Evolutionary conservation across 23 tunicate species (phyloP).

Genomic region (Pegea sp.): DNA sequence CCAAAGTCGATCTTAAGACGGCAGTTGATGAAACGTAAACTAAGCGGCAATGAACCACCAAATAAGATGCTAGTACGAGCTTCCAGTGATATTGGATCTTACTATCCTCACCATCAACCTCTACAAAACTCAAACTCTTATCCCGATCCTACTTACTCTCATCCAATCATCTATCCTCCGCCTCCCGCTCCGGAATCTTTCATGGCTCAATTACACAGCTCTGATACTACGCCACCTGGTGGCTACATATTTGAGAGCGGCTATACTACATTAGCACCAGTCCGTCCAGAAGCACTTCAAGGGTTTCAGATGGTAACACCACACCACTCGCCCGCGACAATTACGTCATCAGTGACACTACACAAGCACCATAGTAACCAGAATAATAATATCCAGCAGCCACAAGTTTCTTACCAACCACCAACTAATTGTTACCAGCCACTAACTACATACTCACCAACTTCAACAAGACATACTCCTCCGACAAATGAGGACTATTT

Average conservation of each 20-base stretch:
- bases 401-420: constrained; percentile 18
- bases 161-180: constrained; percentile 12
- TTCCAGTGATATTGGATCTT: neutral
- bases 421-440: constrained; percentile 4
- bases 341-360: constrained; percentile 25
- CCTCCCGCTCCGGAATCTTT: constrained; percentile 34
- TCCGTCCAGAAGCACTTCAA: constrained; percentile 18
- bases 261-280: constrained; percentile 56
- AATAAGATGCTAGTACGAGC: neutral
- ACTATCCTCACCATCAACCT: constrained; percentile 68
- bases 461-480: too few species aligned
- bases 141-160: constrained; percentile 41
- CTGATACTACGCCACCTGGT: constrained; percentile 8
- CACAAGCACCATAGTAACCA: constrained; percentile 51
- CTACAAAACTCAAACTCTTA: constrained; percentile 53
- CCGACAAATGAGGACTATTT: constrained; percentile 6
- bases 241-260: constrained; percentile 52
- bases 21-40: constrained; percentile 64
- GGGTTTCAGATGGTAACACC: constrained; percentile 12
- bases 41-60: constrained; percentile 9
- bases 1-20: constrained; percentile 59
- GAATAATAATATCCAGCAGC: constrained; percentile 59
- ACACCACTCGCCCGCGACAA: too few species aligned
- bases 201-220: constrained; percentile 30
- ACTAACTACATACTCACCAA: neutral